Evolutionary conservation across 2,888 invertebrate genomes (phyloP).

Genomic region (Himalopsyche tibetana): DNA sequence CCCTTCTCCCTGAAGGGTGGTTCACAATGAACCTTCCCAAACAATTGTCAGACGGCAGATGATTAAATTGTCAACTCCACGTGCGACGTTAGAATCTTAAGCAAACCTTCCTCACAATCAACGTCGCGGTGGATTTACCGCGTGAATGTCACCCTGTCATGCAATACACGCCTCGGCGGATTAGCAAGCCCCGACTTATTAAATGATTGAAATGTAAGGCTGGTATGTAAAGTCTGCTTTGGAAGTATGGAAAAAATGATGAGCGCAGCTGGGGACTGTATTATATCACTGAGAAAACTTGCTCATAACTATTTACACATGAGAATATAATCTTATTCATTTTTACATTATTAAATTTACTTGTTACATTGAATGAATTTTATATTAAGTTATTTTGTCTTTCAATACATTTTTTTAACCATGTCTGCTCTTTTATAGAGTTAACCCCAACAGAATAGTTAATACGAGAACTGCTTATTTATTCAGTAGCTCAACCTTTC

Average conservation of each 20-base stretch:
- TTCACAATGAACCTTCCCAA: conserved; percentile 7
- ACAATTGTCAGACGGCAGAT: conserved; percentile 25
- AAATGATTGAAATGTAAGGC: conserved; percentile 10
- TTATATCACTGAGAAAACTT: not conserved
- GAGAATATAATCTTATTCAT: too few species aligned
- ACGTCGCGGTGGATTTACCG: conserved; percentile 9
- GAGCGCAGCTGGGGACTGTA: not conserved
- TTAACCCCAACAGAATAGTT: too few species aligned
- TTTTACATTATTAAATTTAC: too few species aligned
- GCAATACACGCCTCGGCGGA: conserved; percentile 10
- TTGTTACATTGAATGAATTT: too few species aligned
- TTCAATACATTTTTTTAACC: too few species aligned
- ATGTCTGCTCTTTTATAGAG: too few species aligned
- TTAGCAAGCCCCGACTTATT: conserved; percentile 8
- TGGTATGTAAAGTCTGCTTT: conserved; percentile 2
- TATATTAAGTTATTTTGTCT: too few species aligned
- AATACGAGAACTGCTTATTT: too few species aligned
- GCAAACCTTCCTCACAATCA: conserved; percentile 26
- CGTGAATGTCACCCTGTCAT: not conserved
- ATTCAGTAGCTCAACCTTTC: too few species aligned
- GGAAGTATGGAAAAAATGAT: not conserved
- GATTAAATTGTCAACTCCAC: conserved; percentile 34
- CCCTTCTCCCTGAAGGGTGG: not conserved
- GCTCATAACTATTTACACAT: too few species aligned
- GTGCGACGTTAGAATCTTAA: conserved; percentile 34